Percentiles rank a stretch among this genome's conserved stretches.
Evolutionary conservation across 2,797 vertebrate genomes (phyloP).

Genomic region (Dicrostonyx torquatus): DNA sequence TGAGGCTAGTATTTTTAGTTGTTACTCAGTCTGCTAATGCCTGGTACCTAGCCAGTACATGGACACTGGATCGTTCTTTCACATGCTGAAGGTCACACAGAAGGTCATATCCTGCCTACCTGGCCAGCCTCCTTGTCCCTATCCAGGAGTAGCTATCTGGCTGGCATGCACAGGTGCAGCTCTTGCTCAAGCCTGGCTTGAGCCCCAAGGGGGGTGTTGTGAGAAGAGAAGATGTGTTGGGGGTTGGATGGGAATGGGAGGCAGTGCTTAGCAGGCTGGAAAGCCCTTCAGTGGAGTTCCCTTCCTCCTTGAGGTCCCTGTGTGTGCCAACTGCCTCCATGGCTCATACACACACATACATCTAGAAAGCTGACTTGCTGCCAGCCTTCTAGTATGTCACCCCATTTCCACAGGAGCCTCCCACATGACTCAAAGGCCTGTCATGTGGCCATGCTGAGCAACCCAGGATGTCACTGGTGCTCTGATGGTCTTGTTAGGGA

Average conservation of each 20-base stretch:
- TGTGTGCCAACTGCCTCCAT: not conserved
- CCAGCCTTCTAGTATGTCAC: not conserved
- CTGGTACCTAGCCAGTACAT: not conserved
- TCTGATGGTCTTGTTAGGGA: not conserved
- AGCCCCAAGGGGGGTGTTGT: not conserved
- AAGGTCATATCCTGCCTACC: not conserved
- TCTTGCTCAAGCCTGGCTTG: not conserved
- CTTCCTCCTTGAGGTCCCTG: not conserved
- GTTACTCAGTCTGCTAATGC: not conserved
- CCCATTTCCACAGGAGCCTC: not conserved
- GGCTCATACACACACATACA: not conserved
- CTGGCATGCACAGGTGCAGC: not conserved
- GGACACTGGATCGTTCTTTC: not conserved
- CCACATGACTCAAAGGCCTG: not conserved
- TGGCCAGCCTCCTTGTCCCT: not conserved
- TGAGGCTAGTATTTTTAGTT: not conserved
- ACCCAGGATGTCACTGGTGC: not conserved
- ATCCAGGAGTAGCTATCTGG: not conserved
- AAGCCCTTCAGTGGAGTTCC: not conserved
- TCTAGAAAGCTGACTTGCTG: not conserved
- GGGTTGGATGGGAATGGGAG: not conserved
- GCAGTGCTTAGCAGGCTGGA: not conserved
- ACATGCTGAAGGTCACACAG: not conserved
- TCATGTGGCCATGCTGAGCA: not conserved
- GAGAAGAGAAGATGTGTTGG: not conserved